A percentile compares a stretch with the other conserved stretches of the same genome.
phyloP scores from a whole-genome alignment of 2,797 vertebrate genomes.

The Xenentodon cancila region DNA sequence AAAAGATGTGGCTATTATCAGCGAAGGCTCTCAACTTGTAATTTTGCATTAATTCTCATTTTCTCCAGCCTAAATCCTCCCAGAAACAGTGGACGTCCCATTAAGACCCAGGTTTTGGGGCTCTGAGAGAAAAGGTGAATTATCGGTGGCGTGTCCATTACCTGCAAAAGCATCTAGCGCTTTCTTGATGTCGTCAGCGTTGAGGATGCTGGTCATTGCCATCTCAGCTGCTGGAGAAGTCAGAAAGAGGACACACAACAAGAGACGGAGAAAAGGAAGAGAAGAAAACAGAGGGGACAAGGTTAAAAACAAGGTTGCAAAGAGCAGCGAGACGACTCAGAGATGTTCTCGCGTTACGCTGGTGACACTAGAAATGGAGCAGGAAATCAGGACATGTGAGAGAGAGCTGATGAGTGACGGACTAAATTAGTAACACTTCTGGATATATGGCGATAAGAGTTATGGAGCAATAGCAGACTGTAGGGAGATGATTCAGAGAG shows the following conservation, averaged over 20 bases:
- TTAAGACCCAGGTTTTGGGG: not conserved
- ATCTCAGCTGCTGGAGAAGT: constrained; percentile 78
- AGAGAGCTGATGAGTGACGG: constrained; percentile 42
- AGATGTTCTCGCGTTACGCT: constrained; percentile 60
- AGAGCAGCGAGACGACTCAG: constrained; percentile 33
- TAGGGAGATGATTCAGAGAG: no score
- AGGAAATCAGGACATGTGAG: constrained; percentile 63
- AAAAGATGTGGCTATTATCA: no score
- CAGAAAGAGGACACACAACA: not conserved
- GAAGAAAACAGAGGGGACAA: constrained; percentile 39
- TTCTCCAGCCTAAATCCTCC: not conserved
- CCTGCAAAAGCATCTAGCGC: constrained; percentile 92
- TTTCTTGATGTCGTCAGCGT: constrained; percentile 92
- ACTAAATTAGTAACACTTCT: constrained; percentile 37
- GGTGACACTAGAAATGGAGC: constrained; percentile 62
- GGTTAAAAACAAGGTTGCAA: constrained; percentile 55
- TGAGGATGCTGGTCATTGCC: constrained; percentile 95
- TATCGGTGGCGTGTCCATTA: constrained; percentile 50
- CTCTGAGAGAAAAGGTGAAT: not conserved
- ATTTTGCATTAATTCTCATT: no score
- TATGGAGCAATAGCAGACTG: not conserved
- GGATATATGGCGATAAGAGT: no score
- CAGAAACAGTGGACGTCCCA: no score
- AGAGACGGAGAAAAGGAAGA: constrained; percentile 13
- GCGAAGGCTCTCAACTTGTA: no score